These are phyloP conservation scores for Recurvirostra avosetta DNA, from an alignment of 2,113 vertebrate species.

Conservation along the genomic window DNA sequence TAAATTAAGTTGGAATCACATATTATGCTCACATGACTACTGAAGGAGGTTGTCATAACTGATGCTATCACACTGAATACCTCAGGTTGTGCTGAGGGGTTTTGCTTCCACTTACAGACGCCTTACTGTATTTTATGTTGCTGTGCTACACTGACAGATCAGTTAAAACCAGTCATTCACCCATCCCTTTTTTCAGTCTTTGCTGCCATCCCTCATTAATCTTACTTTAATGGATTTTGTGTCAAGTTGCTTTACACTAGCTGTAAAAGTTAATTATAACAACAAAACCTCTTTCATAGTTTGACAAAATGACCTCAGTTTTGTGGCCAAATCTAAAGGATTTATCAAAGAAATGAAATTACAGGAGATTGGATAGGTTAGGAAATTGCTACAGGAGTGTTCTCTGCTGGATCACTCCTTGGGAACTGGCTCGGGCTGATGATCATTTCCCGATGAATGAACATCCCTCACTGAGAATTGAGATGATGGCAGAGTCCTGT, in stretches of 20 bases:
- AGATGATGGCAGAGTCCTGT: neutral
- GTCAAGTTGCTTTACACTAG: constrained; percentile 27
- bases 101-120: constrained; percentile 7
- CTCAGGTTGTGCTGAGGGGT: neutral
- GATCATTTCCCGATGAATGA: neutral
- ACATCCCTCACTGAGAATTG: neutral
- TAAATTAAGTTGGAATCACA: constrained; percentile 18
- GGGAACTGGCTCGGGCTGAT: neutral
- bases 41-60: constrained; percentile 39
- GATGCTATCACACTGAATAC: constrained; percentile 35
- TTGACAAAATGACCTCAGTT: constrained; percentile 33
- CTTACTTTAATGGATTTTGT: constrained; percentile 48
- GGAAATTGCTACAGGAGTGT: neutral
- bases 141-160: constrained; percentile 18
- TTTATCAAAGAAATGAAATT: constrained; percentile 4
- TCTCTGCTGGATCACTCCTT: neutral
- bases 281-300: neutral
- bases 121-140: constrained; percentile 15
- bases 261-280: constrained; percentile 54
- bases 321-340: neutral
- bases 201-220: constrained; percentile 16
- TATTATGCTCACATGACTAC: neutral
- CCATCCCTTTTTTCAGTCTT: neutral
- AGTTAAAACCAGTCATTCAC: constrained; percentile 11
- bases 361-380: neutral